These are phyloP conservation scores for Operophtera brumata DNA, from an alignment of 2,888 invertebrate species.

Conservation along the genomic window DNA sequence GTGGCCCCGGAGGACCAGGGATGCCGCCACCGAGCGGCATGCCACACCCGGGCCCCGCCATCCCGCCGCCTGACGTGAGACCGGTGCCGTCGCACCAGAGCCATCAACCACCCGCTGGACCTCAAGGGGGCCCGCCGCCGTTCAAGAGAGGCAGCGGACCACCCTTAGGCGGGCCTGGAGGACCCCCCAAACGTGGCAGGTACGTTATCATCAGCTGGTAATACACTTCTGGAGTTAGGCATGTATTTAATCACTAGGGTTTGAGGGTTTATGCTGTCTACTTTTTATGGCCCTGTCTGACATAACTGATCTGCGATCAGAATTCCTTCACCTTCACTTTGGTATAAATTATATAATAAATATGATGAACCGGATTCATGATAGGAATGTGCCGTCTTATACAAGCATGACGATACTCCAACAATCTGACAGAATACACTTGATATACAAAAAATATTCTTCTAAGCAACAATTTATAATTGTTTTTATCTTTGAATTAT, in stretches of 20 bases:
- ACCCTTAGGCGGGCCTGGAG: slow-evolving; percentile 60
- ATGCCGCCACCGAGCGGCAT: slow-evolving; percentile 28
- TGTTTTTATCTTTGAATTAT: background rate
- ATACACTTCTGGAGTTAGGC: no score
- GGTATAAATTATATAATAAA: background rate
- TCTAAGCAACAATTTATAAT: background rate
- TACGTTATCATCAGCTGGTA: slow-evolving; percentile 27
- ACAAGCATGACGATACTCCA: slow-evolving; percentile 69
- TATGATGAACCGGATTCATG: slow-evolving; percentile 72
- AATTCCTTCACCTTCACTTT: no score
- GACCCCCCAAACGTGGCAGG: slow-evolving; percentile 71
- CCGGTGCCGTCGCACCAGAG: slow-evolving; percentile 21
- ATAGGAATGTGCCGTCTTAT: slow-evolving; percentile 81
- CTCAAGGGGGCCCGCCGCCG: slow-evolving; percentile 35
- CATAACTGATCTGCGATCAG: no score
- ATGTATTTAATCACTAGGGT: no score
- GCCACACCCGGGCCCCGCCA: slow-evolving; percentile 42
- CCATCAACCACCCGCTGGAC: slow-evolving; percentile 39
- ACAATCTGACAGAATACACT: slow-evolving; percentile 45
- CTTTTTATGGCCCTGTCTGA: no score
- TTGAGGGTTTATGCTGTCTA: no score
- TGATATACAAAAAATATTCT: background rate
- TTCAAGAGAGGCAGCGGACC: slow-evolving; percentile 67
- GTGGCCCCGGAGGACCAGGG: slow-evolving; percentile 50
- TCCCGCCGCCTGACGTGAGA: slow-evolving; percentile 26